Evolutionary conservation across 2,797 vertebrate species (phyloP).

Genomic region (Enteromius paludinosus): DNA sequence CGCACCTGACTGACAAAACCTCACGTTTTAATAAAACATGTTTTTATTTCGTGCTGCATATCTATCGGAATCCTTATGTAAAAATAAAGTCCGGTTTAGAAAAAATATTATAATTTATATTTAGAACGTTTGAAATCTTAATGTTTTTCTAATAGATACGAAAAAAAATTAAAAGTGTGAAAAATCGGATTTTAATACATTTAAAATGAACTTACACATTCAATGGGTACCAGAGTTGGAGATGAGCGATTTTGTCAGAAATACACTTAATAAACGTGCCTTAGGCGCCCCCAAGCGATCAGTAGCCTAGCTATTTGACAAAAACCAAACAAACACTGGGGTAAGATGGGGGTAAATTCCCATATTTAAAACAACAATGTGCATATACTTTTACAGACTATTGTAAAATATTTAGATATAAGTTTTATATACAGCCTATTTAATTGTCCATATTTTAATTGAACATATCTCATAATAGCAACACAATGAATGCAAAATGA

Average conservation of each 20-base stretch:
- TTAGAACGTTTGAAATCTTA: not conserved
- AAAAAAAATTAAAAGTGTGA: not conserved
- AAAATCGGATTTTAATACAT: not conserved
- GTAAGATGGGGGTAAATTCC: not conserved
- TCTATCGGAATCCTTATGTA: not conserved
- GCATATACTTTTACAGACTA: not conserved
- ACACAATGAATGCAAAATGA: not conserved
- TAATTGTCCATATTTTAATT: not conserved
- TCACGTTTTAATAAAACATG: not conserved
- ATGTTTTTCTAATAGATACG: not conserved
- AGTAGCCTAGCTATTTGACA: not conserved
- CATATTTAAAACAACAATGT: not conserved
- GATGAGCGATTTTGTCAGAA: not conserved
- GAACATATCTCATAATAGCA: not conserved
- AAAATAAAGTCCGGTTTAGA: not conserved
- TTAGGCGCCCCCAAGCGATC: conserved; percentile 20
- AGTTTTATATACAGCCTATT: not conserved
- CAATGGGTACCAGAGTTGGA: not conserved
- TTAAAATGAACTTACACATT: no score
- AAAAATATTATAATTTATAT: not conserved
- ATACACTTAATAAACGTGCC: not conserved
- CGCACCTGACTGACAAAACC: conserved; percentile 8
- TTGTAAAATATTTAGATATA: not conserved
- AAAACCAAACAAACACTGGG: not conserved
- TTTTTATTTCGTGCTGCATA: not conserved